Percentiles rank a stretch among this genome's conserved stretches.
phyloP scores from a whole-genome alignment of 2,797 vertebrate genomes.

The Tauraco hartlaubi region DNA sequence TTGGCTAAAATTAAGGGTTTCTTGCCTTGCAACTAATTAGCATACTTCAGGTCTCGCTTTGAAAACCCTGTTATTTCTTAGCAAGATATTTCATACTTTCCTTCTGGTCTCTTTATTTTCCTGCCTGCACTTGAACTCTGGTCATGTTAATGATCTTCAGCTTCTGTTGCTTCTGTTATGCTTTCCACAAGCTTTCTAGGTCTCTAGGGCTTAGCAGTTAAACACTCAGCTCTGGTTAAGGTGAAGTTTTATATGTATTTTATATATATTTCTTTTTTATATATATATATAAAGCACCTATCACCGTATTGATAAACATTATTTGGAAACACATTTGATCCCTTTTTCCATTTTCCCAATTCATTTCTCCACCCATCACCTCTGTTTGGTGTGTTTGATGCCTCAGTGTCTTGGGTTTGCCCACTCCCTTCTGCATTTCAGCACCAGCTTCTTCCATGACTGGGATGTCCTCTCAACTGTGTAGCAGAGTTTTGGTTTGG shows the following conservation, averaged over 20 bases:
- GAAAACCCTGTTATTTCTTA: not conserved
- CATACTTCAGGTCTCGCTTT: not conserved
- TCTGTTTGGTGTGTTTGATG: not conserved
- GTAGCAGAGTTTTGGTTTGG: not conserved
- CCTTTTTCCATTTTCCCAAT: not conserved
- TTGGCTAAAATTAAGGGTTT: not conserved
- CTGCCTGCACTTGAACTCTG: not conserved
- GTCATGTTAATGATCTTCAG: not conserved
- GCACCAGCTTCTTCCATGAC: not conserved
- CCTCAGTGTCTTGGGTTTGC: not conserved
- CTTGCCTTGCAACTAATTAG: not conserved
- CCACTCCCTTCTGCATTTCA: not conserved
- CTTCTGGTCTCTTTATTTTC: not conserved
- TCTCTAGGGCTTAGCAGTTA: not conserved
- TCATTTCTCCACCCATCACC: not conserved
- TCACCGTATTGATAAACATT: not conserved
- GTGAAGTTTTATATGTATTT: not conserved
- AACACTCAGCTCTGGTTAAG: not conserved
- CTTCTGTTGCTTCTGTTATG: not conserved
- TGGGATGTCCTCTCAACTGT: not conserved
- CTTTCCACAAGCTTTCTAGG: not conserved
- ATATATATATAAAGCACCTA: not conserved
- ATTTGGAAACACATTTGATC: not conserved
- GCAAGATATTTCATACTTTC: not conserved
- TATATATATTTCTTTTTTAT: not conserved